These are phyloP conservation scores for Solen grandis DNA, from an alignment of 1,140 invertebrate species.

Conservation along the genomic window DNA sequence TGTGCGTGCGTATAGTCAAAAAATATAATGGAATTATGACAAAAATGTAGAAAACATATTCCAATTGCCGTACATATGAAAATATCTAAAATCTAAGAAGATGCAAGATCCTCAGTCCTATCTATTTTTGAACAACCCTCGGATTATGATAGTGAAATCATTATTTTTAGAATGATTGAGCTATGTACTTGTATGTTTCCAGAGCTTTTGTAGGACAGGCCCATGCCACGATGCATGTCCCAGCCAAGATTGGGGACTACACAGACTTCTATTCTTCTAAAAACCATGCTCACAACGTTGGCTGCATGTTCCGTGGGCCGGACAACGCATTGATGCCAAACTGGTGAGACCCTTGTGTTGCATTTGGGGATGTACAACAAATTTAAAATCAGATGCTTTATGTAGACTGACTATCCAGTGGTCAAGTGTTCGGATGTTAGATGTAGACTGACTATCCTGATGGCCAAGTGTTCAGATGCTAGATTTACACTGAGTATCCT, in stretches of 20 bases:
- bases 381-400: no score
- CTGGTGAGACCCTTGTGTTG: slow-evolving; percentile 87
- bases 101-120: not conserved
- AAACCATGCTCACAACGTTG: slow-evolving; percentile 98
- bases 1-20: not conserved
- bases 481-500: not conserved
- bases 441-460: not conserved
- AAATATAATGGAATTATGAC: not conserved
- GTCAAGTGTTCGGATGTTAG: not conserved
- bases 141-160: not conserved
- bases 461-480: not conserved
- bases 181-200: slow-evolving; percentile 39
- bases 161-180: not conserved
- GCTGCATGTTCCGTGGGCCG: slow-evolving; percentile 97
- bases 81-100: not conserved
- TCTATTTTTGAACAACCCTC: not conserved
- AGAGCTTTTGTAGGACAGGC: slow-evolving; percentile 90
- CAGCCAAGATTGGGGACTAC: slow-evolving; percentile 97
- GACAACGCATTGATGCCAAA: slow-evolving; percentile 98
- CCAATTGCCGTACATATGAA: not conserved
- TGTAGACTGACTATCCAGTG: no score
- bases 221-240: slow-evolving; percentile 93
- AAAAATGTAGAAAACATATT: not conserved
- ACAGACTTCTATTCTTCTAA: slow-evolving; percentile 99
- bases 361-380: no score